Percentiles rank a stretch among this genome's conserved stretches.
These are phyloP conservation scores for Lycaena phlaeas DNA, from an alignment of 2,888 invertebrate genomes.

Conservation along the genomic window DNA sequence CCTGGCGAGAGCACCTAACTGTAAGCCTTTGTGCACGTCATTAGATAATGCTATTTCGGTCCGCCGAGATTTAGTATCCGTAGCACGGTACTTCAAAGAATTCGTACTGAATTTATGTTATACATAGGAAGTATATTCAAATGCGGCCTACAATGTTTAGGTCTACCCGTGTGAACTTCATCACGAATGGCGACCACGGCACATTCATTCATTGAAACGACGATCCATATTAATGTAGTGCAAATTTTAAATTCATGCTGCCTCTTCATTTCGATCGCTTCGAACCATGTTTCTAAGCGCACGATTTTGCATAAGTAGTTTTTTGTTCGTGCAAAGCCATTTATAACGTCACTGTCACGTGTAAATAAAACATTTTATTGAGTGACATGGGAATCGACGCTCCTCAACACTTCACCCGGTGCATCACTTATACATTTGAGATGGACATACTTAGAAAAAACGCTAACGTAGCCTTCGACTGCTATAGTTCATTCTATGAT, in stretches of 20 bases:
- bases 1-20: conserved; percentile 29
- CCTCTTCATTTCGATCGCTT: conserved; percentile 60
- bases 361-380: conserved; percentile 39
- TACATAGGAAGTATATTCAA: conserved; percentile 72
- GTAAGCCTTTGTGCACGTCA: conserved; percentile 46
- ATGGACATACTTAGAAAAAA: no score
- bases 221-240: conserved; percentile 72
- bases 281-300: conserved; percentile 59
- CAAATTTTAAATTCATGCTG: conserved; percentile 70
- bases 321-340: conserved; percentile 57
- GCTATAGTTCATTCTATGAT: no score
- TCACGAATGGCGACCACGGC: conserved; percentile 67
- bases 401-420: not conserved
- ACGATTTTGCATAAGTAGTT: conserved; percentile 66
- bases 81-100: conserved; percentile 66
- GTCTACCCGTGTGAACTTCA: conserved; percentile 70
- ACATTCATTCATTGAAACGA: conserved; percentile 71
- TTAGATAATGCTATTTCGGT: conserved; percentile 61
- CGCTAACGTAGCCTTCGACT: no score
- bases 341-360: conserved; percentile 54
- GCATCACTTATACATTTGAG: not conserved
- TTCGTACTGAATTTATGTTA: conserved; percentile 62
- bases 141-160: conserved; percentile 67
- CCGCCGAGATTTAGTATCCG: conserved; percentile 53
- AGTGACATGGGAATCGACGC: conserved; percentile 10